Evolutionary conservation across 2,888 invertebrate genomes (phyloP).

Genomic region (Microdon myrmicae): DNA sequence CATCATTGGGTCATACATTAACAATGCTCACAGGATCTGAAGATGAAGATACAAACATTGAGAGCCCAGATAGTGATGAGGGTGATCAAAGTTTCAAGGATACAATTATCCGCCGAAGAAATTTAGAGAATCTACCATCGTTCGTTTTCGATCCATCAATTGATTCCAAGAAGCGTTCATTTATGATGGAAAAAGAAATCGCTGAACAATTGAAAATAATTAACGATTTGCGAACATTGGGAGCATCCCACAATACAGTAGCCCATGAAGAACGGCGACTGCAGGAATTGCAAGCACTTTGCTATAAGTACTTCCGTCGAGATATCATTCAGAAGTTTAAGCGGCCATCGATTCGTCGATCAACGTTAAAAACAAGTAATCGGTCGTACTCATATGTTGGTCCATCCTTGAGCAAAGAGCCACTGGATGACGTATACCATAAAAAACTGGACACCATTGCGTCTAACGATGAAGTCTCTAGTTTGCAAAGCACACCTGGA

Average conservation of each 20-base stretch:
- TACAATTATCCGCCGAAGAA: constrained; percentile 71
- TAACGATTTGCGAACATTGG: constrained; percentile 87
- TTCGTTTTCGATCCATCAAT: constrained; percentile 84
- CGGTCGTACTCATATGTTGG: constrained; percentile 82
- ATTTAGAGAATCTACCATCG: constrained; percentile 81
- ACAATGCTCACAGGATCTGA: constrained; percentile 95
- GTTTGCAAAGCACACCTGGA: constrained; percentile 75
- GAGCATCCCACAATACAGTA: constrained; percentile 89
- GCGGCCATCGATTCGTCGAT: constrained; percentile 64
- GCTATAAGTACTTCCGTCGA: constrained; percentile 92
- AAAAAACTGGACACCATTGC: constrained; percentile 64
- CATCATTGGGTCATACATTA: constrained; percentile 92
- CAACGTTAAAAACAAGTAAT: constrained; percentile 71
- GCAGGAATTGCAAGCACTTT: constrained; percentile 91
- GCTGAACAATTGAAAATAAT: constrained; percentile 96
- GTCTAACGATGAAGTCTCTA: constrained; percentile 64
- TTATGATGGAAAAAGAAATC: constrained; percentile 96
- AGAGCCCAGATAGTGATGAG: constrained; percentile 80
- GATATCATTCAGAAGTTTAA: constrained; percentile 85
- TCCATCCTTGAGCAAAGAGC: constrained; percentile 75
- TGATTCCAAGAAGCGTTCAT: constrained; percentile 86
- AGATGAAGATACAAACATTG: constrained; percentile 77
- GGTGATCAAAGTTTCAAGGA: constrained; percentile 74
- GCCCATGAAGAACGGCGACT: constrained; percentile 91
- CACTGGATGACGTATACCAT: constrained; percentile 67